phyloP scores from a whole-genome alignment of 1,140 invertebrate species.

The Ericerus pela region DNA sequence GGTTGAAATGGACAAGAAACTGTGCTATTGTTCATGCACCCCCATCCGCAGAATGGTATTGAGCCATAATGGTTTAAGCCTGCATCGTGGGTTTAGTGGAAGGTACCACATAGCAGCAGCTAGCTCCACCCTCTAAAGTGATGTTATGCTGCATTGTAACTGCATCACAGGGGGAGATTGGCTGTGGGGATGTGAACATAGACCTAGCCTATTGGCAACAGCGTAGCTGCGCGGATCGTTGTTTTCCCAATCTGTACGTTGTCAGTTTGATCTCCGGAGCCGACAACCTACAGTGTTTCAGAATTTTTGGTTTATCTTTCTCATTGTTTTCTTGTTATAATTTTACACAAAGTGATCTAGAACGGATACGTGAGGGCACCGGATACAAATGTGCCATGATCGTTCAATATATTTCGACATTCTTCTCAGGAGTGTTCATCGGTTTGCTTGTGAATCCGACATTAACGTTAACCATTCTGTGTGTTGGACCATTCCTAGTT shows the following conservation, averaged over 20 bases:
- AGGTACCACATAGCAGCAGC: no score
- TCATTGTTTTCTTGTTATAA: not conserved
- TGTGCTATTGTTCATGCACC: no score
- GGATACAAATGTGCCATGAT: constrained; percentile 75
- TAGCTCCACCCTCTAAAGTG: no score
- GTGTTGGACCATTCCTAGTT: constrained; percentile 54
- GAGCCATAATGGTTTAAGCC: no score
- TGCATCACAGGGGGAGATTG: no score
- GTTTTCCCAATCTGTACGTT: not conserved
- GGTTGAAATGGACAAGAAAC: no score
- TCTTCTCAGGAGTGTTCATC: constrained; percentile 50
- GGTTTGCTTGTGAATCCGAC: constrained; percentile 67
- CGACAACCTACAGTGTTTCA: not conserved
- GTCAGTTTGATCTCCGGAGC: not conserved
- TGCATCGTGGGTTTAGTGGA: no score
- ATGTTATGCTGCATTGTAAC: no score
- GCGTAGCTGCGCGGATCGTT: not conserved
- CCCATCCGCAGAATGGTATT: no score
- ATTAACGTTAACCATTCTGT: constrained; percentile 61
- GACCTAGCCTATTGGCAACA: no score
- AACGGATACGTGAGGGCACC: constrained; percentile 76
- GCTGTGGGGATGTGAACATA: no score
- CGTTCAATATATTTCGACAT: constrained; percentile 51
- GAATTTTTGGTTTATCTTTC: not conserved
- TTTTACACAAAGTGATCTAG: constrained; percentile 76